phyloP scores from a whole-genome alignment of 2,113 vertebrate genomes.

The Sprattus sprattus region DNA sequence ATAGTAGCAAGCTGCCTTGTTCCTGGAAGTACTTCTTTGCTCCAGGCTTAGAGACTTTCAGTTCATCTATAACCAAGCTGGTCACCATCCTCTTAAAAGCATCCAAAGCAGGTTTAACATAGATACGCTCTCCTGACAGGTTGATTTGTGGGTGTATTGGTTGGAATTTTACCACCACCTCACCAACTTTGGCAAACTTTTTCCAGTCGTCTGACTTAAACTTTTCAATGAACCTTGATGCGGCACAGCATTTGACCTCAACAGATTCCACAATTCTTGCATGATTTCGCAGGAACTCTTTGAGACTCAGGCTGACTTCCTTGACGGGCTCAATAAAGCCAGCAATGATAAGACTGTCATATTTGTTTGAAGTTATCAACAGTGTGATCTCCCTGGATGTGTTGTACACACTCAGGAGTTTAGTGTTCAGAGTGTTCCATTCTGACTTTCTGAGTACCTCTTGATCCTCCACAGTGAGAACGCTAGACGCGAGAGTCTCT shows the following conservation, averaged over 20 bases:
- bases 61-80: slow-evolving; percentile 54
- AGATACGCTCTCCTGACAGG: slow-evolving; percentile 66
- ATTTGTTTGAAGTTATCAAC: slow-evolving; percentile 35
- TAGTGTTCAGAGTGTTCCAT: slow-evolving; percentile 65
- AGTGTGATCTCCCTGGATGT: slow-evolving; percentile 52
- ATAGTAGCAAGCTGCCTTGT: slow-evolving; percentile 46
- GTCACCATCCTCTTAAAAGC: slow-evolving; percentile 47
- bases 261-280: slow-evolving; percentile 60
- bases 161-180: slow-evolving; percentile 61
- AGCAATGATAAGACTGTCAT: slow-evolving; percentile 60
- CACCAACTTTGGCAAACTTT: slow-evolving; percentile 45
- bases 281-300: slow-evolving; percentile 66
- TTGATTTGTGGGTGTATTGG: slow-evolving; percentile 55
- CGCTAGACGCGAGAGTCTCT: slow-evolving; percentile 47
- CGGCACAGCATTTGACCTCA: slow-evolving; percentile 47
- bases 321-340: slow-evolving; percentile 70
- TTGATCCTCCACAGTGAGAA: slow-evolving; percentile 63
- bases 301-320: slow-evolving; percentile 59
- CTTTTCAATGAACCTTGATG: slow-evolving; percentile 66
- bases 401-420: slow-evolving; percentile 52
- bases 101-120: slow-evolving; percentile 59
- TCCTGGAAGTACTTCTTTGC: slow-evolving; percentile 73
- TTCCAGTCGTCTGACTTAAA: slow-evolving; percentile 55
- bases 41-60: slow-evolving; percentile 76
- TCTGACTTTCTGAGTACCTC: slow-evolving; percentile 52